phyloP scores from a whole-genome alignment of 2,888 invertebrate species.

The Papilio elwesi region DNA sequence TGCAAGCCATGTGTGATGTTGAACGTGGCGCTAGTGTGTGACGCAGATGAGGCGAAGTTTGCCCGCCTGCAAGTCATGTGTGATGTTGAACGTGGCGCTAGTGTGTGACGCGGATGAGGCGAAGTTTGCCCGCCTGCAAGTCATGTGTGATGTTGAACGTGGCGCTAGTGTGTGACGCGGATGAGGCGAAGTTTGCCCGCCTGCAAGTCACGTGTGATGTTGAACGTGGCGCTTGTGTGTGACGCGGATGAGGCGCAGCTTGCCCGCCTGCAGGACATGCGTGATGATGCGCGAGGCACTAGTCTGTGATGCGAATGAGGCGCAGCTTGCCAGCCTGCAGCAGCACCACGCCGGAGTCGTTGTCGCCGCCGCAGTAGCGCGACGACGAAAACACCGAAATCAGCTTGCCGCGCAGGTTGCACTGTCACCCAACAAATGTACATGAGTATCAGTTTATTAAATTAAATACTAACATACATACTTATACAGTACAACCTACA shows the following conservation, averaged over 20 bases:
- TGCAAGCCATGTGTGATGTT: too few relatives aligned
- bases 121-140: too few relatives aligned
- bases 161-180: too few relatives aligned
- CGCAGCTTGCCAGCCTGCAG: constrained; percentile 87
- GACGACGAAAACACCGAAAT: constrained; percentile 91
- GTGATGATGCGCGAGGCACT: neutral
- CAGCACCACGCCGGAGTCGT: constrained; percentile 89
- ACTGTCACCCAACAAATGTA: constrained; percentile 61
- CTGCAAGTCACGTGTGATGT: too few relatives aligned
- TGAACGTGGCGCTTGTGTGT: constrained; percentile 53
- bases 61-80: too few relatives aligned
- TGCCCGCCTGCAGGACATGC: constrained; percentile 56
- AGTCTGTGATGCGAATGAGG: constrained; percentile 83
- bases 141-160: too few relatives aligned
- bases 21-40: too few relatives aligned
- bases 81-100: too few relatives aligned
- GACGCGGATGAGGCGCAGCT: constrained; percentile 86
- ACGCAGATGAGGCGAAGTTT: too few relatives aligned
- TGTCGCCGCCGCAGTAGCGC: constrained; percentile 88
- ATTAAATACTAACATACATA: neutral
- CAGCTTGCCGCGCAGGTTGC: constrained; percentile 87
- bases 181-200: too few relatives aligned
- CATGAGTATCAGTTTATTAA: neutral
- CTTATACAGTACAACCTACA: neutral
- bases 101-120: too few relatives aligned